Base-by-base conservation (phyloP, 2,888 invertebrate species). In the Parnassius apollo region DNA sequence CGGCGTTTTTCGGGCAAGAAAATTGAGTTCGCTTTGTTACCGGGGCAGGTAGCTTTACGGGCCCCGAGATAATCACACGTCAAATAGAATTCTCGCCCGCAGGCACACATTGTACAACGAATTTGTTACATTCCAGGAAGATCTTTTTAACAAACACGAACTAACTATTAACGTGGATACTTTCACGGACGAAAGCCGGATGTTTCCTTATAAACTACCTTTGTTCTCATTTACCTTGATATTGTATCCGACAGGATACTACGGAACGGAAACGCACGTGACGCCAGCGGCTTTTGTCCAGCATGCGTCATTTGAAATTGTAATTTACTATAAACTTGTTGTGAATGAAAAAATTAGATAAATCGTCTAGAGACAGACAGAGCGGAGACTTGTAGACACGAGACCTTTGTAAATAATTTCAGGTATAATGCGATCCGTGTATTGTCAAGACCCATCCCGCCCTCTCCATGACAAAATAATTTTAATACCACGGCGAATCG, bases 121-220 rank as follows among this genome's bases (percentile, higher is more conserved):
- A 55, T 51, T 45, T 12, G 42, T 35, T 48, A 50, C 49, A 42
- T 67, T 65, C 65, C 66, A 56, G 62, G 64, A 66, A 66, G 54
- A 57, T 57, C 46, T 50, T 48, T 53, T 54, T 62, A 50, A 54
- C 49, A 48, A 53, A 54, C 25, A 52, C 65, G 60, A 74, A 52
- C 25, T 48, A 59, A 56, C 50, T 44, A 60, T 50, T 46, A 12
- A 56, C 61, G 57, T 64, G 65, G 69, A 63, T 65, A 66, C 65
- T 74, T 73, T 76, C 74, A 75, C 71, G 49, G 49, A 49, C 49
- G 72, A 82, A 83, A 88, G 83, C 88, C 89, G 90, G 90, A 91
- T 89, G 88, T 90, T 87, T 87, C 80, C 81, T 75, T 81, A 80
- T 79, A 85, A 85, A 87, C 88, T 83, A 74, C 75, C 80, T 81